Evolutionary conservation across 2,113 vertebrate species (phyloP), one percentile per base, ranked within the genome.

Genomic region (Bagarius yarrelli): DNA sequence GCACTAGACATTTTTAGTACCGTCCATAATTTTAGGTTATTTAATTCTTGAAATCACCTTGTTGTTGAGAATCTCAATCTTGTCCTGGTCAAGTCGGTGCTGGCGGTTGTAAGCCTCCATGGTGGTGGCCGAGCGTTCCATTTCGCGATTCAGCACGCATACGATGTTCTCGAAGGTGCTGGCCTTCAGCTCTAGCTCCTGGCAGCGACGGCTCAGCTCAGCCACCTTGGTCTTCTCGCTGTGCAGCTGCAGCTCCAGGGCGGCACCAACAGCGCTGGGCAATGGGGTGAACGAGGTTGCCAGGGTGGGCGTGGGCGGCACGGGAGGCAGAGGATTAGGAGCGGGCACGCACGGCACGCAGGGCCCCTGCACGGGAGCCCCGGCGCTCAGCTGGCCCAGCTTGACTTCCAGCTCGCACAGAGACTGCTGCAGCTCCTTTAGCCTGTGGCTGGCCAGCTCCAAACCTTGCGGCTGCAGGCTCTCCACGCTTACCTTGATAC

Each of bases 111-210:
- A 95, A 32, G 96, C 96, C 87, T 97, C 96, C 0, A 95, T 94
- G 0, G 94, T 94, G 83, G 95, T 87, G 19, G 95, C 94, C 18
- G 94, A 95, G 73, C 95, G 88, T 87, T 98, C 97, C 91, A 99
- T 95, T 88, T 99, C 98, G 3, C 96, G 93, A 88, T 99, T 98
- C 32, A 99, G 95, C 80, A 99, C 96, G 0, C 97, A 97, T 8
- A 98, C 95, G 0, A 98, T 98, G 92, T 99, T 98, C 91, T 99
- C 98, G 0, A 99, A 97, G 3, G 97, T 97, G 87, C 90, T 88
- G 0, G 94, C 94, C 87, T 97, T 98, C 81, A 94, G 92, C 88
- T 98, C 96, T 32, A 98, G 91, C 32, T 93, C 91, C 80, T 95
- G 93, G 40, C 94, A 96, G 30, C 93, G 91, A 14, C 90, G 93